Conservation (phyloP, 1,140 invertebrate genomes). For the Contarinia nasturtii region DNA sequence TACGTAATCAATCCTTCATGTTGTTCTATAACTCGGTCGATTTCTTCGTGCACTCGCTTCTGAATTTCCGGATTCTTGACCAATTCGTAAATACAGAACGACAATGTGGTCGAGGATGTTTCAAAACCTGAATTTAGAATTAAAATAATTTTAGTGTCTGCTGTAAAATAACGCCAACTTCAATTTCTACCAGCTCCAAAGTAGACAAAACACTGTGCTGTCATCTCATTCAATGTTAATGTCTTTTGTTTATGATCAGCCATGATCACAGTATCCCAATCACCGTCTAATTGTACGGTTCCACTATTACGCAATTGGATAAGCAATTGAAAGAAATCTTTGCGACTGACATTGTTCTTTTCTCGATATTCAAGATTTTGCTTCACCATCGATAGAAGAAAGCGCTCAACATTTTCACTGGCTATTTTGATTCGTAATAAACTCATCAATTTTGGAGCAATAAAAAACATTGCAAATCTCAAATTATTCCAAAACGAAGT, state of each 20-base stretch:
- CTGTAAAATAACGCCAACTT: background rate
- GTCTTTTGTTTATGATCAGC: conserved; percentile 2
- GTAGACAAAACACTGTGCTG: conserved; percentile 8
- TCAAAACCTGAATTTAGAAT: conserved; percentile 22
- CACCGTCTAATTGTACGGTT: conserved; percentile 24
- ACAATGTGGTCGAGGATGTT: conserved; percentile 29
- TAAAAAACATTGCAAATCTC: background rate
- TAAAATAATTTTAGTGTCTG: conserved; percentile 15
- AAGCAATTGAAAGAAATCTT: conserved; percentile 38
- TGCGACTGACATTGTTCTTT: conserved; percentile 23
- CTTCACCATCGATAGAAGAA: conserved; percentile 31
- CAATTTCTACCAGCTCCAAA: conserved; percentile 5
- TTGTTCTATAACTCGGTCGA: conserved; percentile 22
- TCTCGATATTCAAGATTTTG: conserved; percentile 31
- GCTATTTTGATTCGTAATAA: conserved; percentile 19
- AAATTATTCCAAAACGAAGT: no score
- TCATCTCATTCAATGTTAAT: conserved; percentile 6
- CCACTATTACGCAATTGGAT: conserved; percentile 32
- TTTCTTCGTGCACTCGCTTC: conserved; percentile 32
- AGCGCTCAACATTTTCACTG: conserved; percentile 21
- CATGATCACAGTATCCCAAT: conserved; percentile 5
- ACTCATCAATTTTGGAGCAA: background rate
- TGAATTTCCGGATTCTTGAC: conserved; percentile 39
- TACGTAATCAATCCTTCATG: conserved; percentile 21
- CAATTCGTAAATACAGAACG: conserved; percentile 34